Base-by-base conservation (phyloP, 1,140 invertebrate species). In the Drosophila pectinifera region DNA sequence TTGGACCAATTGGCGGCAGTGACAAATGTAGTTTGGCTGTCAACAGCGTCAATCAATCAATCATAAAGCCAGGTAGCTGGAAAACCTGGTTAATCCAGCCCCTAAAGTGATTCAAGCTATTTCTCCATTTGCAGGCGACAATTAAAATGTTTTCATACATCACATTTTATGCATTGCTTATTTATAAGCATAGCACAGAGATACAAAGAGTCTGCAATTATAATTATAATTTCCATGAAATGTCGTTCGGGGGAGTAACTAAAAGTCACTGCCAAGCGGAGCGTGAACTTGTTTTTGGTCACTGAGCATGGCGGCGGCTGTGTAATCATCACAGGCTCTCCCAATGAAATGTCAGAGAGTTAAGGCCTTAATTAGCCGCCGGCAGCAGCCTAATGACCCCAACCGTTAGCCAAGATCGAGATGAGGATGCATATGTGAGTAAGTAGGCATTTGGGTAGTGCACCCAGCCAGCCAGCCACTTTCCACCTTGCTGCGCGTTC, bases 251-350 rank as follows among this genome's bases (percentile, higher is more conserved):
- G 26, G 58, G 36, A 24, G 31, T 28, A 64, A 31, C 45, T 28
- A 64, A 31, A 39, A 41, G 26, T 26, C 53, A 22, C 57, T 67
- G 62, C 20, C 72, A 76, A 41, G 36, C 80, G 76, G 67, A 88
- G 72, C 83, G 65, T 89, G 83, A 88, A 89, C 79, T 89, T 46
- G 59, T 88, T 73, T 89, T 86, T 82, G 65, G 45, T 79, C 79
- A 73, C 75, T 83, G 79, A 68, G 41, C 82, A 83, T 73, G 26
- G 18, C 18, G 14, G 43, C 36, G 26, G 20, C 24, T 24, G 18
- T 39, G 22, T 73, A 61, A 78, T 46, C 22, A 31, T 31, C 28
- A 54, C 49, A 57, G 24, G 43, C 28, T 31, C 36, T 42, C 56
- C 61, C 68, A 82, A 82, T 75, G 57, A 64, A 61, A 70, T 77